Percentiles rank a stretch among this genome's conserved stretches.
phyloP scores from a whole-genome alignment of 2,113 vertebrate species.

The Rhinolophus sinicus region DNA sequence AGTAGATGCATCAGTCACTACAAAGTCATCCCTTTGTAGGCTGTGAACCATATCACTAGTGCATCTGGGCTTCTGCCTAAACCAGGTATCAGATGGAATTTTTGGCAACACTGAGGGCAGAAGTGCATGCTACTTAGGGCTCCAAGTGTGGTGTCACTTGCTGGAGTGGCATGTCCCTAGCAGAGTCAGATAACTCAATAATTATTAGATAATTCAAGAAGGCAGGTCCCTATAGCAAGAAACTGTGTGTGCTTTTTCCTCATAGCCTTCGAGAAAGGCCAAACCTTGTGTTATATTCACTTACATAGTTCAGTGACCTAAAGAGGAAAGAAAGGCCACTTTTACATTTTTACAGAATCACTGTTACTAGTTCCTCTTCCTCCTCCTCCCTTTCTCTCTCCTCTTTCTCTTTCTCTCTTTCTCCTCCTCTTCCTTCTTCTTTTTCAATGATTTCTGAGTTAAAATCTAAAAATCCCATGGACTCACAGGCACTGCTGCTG shows the following conservation, averaged over 20 bases:
- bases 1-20: background rate
- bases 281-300: background rate
- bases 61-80: background rate
- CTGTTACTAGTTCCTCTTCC: background rate
- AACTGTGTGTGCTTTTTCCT: background rate
- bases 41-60: background rate
- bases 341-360: background rate
- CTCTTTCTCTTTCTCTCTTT: too few species aligned
- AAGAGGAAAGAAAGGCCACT: background rate
- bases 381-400: background rate
- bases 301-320: background rate
- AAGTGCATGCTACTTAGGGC: background rate
- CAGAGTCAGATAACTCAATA: background rate
- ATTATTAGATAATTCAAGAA: background rate
- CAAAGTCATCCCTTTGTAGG: background rate
- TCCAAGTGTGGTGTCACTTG: background rate
- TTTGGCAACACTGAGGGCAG: background rate
- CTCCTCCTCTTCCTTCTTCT: background rate
- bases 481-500: background rate
- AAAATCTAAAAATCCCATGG: background rate
- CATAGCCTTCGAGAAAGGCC: background rate
- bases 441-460: background rate
- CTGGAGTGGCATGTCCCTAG: background rate
- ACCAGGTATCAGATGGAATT: background rate
- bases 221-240: background rate